These are phyloP conservation scores for Squalus acanthias DNA, from an alignment of 2,797 vertebrate species.

Conservation along the genomic window DNA sequence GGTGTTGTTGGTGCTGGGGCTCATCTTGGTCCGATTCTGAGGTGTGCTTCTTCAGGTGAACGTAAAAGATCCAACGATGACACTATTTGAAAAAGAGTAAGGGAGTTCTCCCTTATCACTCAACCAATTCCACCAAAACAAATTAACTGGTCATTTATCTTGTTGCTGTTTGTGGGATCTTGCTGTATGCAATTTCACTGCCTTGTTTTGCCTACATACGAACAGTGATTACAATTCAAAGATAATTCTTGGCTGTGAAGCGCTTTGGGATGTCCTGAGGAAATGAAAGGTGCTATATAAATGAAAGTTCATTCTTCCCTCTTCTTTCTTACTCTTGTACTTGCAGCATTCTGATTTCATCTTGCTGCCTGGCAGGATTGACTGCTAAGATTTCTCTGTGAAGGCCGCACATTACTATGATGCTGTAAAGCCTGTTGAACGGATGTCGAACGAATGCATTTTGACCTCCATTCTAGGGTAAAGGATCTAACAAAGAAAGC, in stretches of 20 bases:
- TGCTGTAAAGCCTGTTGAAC: neutral
- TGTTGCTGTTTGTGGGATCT: neutral
- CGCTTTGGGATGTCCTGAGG: neutral
- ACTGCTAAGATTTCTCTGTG: neutral
- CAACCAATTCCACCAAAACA: neutral
- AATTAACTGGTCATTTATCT: neutral
- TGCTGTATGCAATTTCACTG: neutral
- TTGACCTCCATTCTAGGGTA: neutral
- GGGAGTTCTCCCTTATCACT: neutral
- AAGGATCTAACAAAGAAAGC: neutral
- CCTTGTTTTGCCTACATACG: neutral
- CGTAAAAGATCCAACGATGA: neutral
- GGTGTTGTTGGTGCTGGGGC: too few relatives aligned
- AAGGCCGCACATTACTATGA: neutral
- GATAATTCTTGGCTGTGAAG: neutral
- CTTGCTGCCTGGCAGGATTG: neutral
- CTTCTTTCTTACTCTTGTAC: neutral
- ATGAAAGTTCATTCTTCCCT: neutral
- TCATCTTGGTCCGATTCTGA: too few relatives aligned
- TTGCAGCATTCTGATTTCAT: neutral
- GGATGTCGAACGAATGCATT: neutral
- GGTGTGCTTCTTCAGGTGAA: too few relatives aligned
- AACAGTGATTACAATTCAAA: neutral
- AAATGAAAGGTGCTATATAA: neutral
- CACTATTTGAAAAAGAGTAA: neutral